A percentile compares a stretch with the other conserved stretches of the same genome.
phyloP scores from a whole-genome alignment of 2,113 vertebrate genomes.

The Campylomormyrus tamandua region DNA sequence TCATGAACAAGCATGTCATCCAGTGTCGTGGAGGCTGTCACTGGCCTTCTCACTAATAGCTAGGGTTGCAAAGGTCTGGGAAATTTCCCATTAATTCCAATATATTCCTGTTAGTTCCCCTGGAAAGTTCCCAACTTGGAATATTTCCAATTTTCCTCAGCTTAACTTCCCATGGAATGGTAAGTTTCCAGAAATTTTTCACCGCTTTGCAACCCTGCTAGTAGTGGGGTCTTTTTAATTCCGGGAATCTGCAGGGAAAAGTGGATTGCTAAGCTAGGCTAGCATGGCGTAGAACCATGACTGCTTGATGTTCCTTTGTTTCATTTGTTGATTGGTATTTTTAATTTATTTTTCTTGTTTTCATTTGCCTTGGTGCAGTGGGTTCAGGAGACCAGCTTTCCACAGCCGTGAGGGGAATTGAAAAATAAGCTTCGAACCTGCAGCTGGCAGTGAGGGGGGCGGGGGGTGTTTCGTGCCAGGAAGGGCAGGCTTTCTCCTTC shows the following conservation, averaged over 20 bases:
- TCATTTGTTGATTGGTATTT: not conserved
- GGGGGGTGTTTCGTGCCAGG: not conserved
- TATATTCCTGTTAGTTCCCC: not conserved
- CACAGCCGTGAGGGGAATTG: not conserved
- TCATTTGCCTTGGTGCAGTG: not conserved
- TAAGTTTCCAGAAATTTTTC: not conserved
- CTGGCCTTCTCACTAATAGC: not conserved
- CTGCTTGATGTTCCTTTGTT: not conserved
- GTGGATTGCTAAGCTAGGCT: not conserved
- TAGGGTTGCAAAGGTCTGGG: not conserved
- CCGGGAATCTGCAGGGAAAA: not conserved
- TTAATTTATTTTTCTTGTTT: not conserved
- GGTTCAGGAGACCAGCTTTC: not conserved
- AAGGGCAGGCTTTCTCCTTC: slow-evolving; percentile 12
- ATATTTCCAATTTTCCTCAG: not conserved
- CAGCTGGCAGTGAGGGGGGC: not conserved
- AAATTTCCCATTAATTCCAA: not conserved
- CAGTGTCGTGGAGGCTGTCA: not conserved
- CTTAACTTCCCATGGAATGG: not conserved
- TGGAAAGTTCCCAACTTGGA: not conserved
- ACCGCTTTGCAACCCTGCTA: not conserved
- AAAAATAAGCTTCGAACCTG: not conserved
- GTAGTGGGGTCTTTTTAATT: not conserved
- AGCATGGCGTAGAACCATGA: not conserved
- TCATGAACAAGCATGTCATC: not conserved